Evolutionary conservation across 1,140 invertebrate genomes (phyloP).

Genomic region (Pissodes strobi): DNA sequence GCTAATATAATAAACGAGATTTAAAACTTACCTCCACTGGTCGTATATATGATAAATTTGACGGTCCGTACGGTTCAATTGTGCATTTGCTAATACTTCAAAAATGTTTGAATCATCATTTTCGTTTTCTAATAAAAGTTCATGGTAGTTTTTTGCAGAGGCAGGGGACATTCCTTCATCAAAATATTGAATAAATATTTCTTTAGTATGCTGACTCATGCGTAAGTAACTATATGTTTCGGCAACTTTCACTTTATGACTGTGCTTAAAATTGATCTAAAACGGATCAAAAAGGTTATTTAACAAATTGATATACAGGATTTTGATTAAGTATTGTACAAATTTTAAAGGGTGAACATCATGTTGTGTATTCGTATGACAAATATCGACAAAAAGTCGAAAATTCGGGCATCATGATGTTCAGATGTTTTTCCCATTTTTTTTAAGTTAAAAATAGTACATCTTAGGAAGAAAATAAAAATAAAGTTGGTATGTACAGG

Average conservation of each 20-base stretch:
- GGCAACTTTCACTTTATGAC: slow-evolving; percentile 15
- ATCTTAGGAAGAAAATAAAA: too few species aligned
- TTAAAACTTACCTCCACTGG: too few species aligned
- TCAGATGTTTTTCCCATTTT: too few species aligned
- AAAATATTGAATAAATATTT: slow-evolving; percentile 19
- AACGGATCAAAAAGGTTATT: too few species aligned
- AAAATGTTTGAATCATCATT: slow-evolving; percentile 12
- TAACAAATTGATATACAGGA: not conserved
- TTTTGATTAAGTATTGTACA: slow-evolving; percentile 3
- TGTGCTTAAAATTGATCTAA: slow-evolving; percentile 15
- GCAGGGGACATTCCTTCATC: slow-evolving; percentile 20
- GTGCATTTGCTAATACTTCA: slow-evolving; percentile 10
- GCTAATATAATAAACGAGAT: not conserved
- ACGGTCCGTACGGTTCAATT: slow-evolving; percentile 5
- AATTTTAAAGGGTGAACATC: not conserved
- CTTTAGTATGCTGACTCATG: not conserved
- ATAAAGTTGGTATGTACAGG: too few species aligned
- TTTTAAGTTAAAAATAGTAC: too few species aligned
- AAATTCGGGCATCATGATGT: too few species aligned
- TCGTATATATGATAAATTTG: slow-evolving; percentile 6
- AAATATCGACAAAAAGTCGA: too few species aligned
- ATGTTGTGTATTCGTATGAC: too few species aligned
- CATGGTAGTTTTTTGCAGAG: slow-evolving; percentile 16
- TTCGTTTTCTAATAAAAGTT: slow-evolving; percentile 4
- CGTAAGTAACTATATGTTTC: slow-evolving; percentile 9